Percentiles rank a stretch among this genome's conserved stretches.
phyloP scores from a whole-genome alignment of 2,113 vertebrate genomes.

The Sitta europaea region DNA sequence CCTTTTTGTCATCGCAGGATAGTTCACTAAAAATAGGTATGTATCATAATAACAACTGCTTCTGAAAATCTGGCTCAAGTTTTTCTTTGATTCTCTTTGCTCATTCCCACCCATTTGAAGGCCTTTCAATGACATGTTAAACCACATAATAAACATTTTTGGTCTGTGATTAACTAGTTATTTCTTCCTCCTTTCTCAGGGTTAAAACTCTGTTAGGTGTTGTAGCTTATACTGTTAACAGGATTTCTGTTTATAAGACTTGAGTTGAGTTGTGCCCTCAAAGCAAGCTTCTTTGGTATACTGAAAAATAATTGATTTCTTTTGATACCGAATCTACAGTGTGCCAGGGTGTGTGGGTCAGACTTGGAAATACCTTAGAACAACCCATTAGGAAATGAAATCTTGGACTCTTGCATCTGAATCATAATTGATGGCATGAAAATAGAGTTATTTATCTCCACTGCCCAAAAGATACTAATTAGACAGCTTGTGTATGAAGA shows the following conservation, averaged over 20 bases:
- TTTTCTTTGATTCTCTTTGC: background rate
- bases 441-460: background rate
- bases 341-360: background rate
- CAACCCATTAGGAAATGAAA: conserved; percentile 25
- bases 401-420: background rate
- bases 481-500: background rate
- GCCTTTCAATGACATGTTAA: background rate
- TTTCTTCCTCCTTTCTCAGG: background rate
- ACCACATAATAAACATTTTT: background rate
- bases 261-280: background rate
- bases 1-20: background rate
- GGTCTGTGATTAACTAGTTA: background rate
- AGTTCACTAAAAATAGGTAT: background rate
- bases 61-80: background rate
- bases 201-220: background rate
- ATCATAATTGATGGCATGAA: background rate
- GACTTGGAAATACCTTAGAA: background rate
- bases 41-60: background rate
- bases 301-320: background rate
- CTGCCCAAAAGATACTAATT: background rate
- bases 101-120: background rate
- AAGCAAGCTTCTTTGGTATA: background rate
- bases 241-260: background rate
- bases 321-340: background rate
- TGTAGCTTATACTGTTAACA: background rate